A percentile compares a stretch with the other conserved stretches of the same genome.
Conservation (phyloP, 2,888 invertebrate genomes). For the Pristionchus maxplancki region DNA sequence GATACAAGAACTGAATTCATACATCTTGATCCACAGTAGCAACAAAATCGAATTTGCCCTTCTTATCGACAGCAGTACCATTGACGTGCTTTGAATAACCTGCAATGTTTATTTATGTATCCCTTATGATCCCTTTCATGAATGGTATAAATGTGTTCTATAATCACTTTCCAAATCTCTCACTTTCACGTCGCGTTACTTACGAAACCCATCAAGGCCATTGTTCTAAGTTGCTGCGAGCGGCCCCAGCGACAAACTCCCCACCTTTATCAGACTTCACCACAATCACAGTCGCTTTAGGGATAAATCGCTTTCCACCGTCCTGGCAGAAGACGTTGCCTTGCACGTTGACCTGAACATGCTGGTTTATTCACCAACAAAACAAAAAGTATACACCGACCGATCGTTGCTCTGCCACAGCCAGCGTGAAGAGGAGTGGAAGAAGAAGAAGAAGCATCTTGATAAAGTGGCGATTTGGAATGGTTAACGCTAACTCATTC, state of each 20-base stretch:
- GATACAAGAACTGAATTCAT: background rate
- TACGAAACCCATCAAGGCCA: too few species aligned
- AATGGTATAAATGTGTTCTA: background rate
- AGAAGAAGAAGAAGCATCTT: background rate
- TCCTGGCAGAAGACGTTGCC: background rate
- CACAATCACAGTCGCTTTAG: background rate
- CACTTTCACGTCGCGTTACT: too few species aligned
- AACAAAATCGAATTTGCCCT: background rate
- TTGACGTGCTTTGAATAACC: background rate
- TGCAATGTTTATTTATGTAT: background rate
- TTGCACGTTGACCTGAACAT: background rate
- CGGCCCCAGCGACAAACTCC: too few species aligned
- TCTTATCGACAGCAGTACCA: background rate
- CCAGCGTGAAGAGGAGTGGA: background rate
- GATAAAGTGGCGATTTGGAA: background rate
- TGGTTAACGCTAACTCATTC: too few species aligned
- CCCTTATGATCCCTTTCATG: too few species aligned
- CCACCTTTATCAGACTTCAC: background rate
- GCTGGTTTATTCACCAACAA: background rate
- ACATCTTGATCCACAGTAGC: background rate
- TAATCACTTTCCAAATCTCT: too few species aligned
- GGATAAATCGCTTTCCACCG: background rate
- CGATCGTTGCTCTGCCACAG: background rate
- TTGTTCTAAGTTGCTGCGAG: too few species aligned
- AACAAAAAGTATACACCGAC: background rate